These are phyloP conservation scores for Cyphomyrmex costatus DNA, from an alignment of 1,140 invertebrate genomes.

Conservation along the genomic window DNA sequence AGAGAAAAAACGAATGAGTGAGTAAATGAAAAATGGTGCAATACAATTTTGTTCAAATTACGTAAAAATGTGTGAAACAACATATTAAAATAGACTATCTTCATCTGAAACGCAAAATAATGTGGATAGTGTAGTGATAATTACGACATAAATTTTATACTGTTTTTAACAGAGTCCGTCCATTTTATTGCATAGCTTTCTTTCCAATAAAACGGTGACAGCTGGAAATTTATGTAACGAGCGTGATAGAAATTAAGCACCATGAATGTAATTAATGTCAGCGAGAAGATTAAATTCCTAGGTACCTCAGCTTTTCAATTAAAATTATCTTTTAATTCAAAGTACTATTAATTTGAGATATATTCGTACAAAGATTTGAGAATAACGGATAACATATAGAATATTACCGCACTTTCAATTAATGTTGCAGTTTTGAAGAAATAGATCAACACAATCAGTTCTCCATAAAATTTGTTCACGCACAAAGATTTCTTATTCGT, in stretches of 20 bases:
- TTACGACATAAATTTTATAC: constrained; percentile 4
- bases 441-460: constrained; percentile 25
- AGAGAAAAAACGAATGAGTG: background rate
- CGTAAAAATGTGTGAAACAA: background rate
- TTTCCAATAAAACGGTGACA: background rate
- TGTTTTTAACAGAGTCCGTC: background rate
- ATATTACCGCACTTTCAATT: constrained; percentile 42
- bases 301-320: background rate
- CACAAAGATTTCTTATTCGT: constrained; percentile 45
- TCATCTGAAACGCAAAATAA: background rate
- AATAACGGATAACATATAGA: background rate
- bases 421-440: constrained; percentile 34
- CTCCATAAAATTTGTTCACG: constrained; percentile 23
- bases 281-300: constrained; percentile 20
- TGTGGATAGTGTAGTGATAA: background rate
- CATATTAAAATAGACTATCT: background rate
- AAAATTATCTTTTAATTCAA: constrained; percentile 31
- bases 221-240: constrained; percentile 19
- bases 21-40: background rate
- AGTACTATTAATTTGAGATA: background rate
- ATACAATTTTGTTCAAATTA: background rate
- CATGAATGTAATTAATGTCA: constrained; percentile 34
- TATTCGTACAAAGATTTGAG: constrained; percentile 2
- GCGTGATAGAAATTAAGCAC: constrained; percentile 6
- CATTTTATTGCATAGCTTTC: constrained; percentile 1